Percentiles rank a stretch among this genome's conserved stretches.
Evolutionary conservation across 1,140 invertebrate genomes (phyloP).

Genomic region (Magallana gigas): DNA sequence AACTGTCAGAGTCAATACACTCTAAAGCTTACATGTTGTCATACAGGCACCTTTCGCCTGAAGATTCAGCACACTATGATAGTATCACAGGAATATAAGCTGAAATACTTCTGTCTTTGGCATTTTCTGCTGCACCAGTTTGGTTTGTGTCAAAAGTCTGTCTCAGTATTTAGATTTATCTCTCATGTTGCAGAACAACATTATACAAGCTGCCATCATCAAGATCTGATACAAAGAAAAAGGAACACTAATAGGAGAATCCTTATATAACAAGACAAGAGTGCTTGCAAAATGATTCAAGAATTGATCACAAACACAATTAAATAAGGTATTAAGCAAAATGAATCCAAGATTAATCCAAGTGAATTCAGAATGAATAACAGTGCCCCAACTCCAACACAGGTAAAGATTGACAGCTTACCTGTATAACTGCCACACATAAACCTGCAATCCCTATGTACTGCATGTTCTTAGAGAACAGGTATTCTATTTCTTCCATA

Average conservation of each 20-base stretch:
- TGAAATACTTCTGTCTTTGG: not conserved
- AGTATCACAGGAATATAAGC: not conserved
- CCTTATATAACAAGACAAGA: no score
- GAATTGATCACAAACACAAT: no score
- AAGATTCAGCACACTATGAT: not conserved
- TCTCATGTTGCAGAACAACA: slow-evolving; percentile 32
- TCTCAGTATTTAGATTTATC: slow-evolving; percentile 15
- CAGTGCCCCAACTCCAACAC: no score
- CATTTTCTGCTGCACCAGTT: not conserved
- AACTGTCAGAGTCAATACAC: no score
- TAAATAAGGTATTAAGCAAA: no score
- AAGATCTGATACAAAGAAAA: not conserved
- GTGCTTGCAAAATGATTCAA: no score
- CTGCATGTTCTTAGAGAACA: slow-evolving; percentile 70
- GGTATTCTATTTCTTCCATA: slow-evolving; percentile 70
- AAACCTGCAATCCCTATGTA: slow-evolving; percentile 69
- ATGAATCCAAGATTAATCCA: no score
- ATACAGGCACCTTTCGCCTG: no score
- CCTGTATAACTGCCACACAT: slow-evolving; percentile 69
- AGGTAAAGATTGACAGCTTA: slow-evolving; percentile 15
- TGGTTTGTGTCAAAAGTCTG: not conserved
- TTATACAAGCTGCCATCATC: slow-evolving; percentile 32
- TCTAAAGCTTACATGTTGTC: no score
- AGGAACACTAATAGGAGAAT: not conserved
- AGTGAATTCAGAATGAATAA: no score